phyloP scores from a whole-genome alignment of 2,888 invertebrate genomes.

The Dastarcus helophoroides region DNA sequence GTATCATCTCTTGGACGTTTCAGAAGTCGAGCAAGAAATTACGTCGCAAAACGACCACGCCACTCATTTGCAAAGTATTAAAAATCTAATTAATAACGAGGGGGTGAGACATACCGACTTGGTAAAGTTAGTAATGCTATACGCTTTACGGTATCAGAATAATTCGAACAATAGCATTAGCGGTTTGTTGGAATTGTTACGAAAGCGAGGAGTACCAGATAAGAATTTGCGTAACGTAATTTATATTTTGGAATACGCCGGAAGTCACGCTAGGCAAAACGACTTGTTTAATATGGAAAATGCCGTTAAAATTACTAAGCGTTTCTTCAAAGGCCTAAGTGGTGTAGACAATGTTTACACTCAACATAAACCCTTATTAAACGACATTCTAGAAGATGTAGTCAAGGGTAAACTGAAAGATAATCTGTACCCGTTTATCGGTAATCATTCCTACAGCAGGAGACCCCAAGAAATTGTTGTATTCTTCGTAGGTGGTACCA shows the following conservation, averaged over 20 bases:
- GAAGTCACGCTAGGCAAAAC: constrained; percentile 65
- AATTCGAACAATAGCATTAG: constrained; percentile 75
- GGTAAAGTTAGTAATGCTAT: constrained; percentile 78
- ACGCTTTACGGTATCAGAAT: constrained; percentile 87
- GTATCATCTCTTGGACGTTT: constrained; percentile 74
- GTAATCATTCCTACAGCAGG: constrained; percentile 46
- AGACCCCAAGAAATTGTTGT: constrained; percentile 90
- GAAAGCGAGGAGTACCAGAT: constrained; percentile 60
- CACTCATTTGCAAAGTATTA: constrained; percentile 65
- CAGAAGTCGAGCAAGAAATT: constrained; percentile 87
- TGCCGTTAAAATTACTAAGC: constrained; percentile 83
- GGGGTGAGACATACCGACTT: constrained; percentile 65
- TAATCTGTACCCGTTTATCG: constrained; percentile 72
- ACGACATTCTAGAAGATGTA: constrained; percentile 80
- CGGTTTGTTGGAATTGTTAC: constrained; percentile 62
- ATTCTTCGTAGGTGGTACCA: constrained; percentile 91
- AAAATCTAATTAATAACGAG: constrained; percentile 63
- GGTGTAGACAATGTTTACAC: constrained; percentile 99
- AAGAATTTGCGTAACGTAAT: constrained; percentile 46
- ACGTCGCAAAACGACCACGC: constrained; percentile 80
- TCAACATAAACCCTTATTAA: constrained; percentile 89
- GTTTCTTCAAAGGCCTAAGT: constrained; percentile 77
- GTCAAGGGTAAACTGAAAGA: constrained; percentile 84
- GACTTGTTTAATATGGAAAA: constrained; percentile 76
- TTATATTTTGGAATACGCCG: constrained; percentile 71